Evolutionary conservation across 2,888 invertebrate genomes (phyloP).

Genomic region (Cosmorhoe ocellata): DNA sequence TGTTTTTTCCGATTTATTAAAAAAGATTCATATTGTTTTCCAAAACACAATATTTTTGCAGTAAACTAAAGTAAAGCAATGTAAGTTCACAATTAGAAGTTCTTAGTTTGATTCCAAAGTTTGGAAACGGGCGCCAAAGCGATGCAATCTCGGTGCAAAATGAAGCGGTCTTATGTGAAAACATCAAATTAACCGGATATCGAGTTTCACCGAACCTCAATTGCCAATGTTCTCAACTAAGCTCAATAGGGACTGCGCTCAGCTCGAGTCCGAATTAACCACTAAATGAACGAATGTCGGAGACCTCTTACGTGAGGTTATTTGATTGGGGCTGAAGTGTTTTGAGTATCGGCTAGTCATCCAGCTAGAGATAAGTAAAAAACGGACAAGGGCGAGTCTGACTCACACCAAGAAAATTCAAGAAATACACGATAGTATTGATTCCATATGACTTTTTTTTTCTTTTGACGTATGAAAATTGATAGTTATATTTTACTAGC

Average conservation of each 20-base stretch:
- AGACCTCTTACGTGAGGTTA: not conserved
- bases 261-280: conserved; percentile 6
- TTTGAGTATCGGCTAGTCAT: not conserved
- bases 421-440: too few species aligned
- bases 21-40: too few species aligned
- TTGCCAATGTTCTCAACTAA: conserved; percentile 19
- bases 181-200: conserved; percentile 23
- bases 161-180: conserved; percentile 16
- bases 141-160: conserved; percentile 16
- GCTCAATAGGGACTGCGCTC: conserved; percentile 12
- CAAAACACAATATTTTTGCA: too few species aligned
- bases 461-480: too few species aligned
- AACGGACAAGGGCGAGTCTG: too few species aligned
- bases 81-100: too few species aligned
- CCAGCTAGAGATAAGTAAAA: too few species aligned
- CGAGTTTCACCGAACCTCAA: conserved; percentile 16
- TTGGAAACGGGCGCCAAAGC: conserved; percentile 6
- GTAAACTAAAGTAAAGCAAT: too few species aligned
- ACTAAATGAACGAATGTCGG: conserved; percentile 8
- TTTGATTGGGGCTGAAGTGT: conserved; percentile 3
- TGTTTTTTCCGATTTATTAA: too few species aligned
- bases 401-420: too few species aligned
- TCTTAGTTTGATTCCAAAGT: conserved; percentile 5
- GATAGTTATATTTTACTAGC: too few species aligned
- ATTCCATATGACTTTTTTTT: too few species aligned